phyloP scores from a whole-genome alignment of 2,113 vertebrate species.

The Cottus gobio region DNA sequence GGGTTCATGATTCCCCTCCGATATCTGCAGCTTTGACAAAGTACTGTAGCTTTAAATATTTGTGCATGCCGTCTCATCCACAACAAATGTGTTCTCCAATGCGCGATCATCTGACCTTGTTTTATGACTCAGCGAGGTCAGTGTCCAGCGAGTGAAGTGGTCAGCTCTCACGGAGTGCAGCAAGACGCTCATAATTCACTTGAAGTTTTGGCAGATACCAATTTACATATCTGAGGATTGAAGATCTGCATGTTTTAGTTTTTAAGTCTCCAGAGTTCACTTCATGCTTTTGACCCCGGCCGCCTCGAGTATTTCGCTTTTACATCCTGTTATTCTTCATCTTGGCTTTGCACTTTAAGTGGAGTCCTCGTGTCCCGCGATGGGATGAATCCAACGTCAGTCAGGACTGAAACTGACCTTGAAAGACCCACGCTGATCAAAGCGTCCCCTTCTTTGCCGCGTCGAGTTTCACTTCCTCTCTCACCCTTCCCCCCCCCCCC shows the following conservation, averaged over 20 bases:
- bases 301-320: constrained; percentile 22
- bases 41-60: constrained; percentile 64
- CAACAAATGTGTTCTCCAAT: constrained; percentile 58
- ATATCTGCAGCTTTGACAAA: constrained; percentile 48
- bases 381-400: not conserved
- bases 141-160: constrained; percentile 54
- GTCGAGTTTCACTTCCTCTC: constrained; percentile 60
- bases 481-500: not conserved
- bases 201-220: constrained; percentile 57
- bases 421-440: constrained; percentile 36
- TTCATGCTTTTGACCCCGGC: constrained; percentile 40
- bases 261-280: constrained; percentile 11
- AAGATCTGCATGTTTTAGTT: constrained; percentile 57
- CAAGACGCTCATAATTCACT: constrained; percentile 54
- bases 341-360: constrained; percentile 11
- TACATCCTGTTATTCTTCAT: constrained; percentile 20
- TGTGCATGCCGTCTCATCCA: constrained; percentile 56
- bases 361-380: not conserved
- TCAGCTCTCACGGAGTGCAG: constrained; percentile 18
- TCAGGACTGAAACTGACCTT: constrained; percentile 61
- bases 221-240: constrained; percentile 36
- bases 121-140: constrained; percentile 56
- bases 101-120: constrained; percentile 32
- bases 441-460: constrained; percentile 22
- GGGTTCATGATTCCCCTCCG: constrained; percentile 62